These are phyloP conservation scores for Acanthornis magna DNA, from an alignment of 2,797 vertebrate genomes.

Conservation along the genomic window DNA sequence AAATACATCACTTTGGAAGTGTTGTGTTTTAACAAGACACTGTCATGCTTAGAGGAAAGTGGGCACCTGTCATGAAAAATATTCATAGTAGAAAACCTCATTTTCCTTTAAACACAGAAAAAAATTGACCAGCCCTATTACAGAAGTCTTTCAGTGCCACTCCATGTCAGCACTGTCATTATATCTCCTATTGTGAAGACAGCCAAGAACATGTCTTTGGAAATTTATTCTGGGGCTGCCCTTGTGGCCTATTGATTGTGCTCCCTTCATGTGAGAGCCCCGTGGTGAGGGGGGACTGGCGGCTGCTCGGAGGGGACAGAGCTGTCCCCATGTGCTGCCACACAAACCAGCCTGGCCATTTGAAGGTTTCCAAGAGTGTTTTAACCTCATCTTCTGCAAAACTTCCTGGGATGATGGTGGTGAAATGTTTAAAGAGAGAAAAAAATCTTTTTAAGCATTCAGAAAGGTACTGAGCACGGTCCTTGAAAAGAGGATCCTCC, in stretches of 20 bases:
- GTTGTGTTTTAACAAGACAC: constrained; percentile 35
- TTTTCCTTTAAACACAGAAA: constrained; percentile 46
- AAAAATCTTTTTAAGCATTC: background rate
- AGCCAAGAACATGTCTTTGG: constrained; percentile 20
- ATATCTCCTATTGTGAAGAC: background rate
- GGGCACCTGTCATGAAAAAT: constrained; percentile 35
- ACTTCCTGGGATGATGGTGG: background rate
- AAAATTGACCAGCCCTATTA: constrained; percentile 28
- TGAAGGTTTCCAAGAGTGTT: background rate
- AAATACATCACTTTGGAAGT: constrained; percentile 22
- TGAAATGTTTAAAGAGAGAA: background rate
- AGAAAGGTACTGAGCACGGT: background rate
- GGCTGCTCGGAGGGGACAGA: background rate
- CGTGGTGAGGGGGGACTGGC: background rate
- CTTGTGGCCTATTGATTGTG: constrained; percentile 33
- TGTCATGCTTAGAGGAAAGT: constrained; percentile 31
- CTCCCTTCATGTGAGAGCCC: background rate
- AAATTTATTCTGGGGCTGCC: constrained; percentile 44
- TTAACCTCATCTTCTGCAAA: background rate
- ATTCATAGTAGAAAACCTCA: constrained; percentile 20
- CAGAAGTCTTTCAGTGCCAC: constrained; percentile 26
- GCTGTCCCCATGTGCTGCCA: background rate
- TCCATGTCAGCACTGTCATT: constrained; percentile 56
- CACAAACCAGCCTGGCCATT: background rate
- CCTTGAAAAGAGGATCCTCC: background rate